Percentiles rank a stretch among this genome's conserved stretches.
Conservation (phyloP, 2,113 vertebrate genomes). For the Sciurus niger region DNA sequence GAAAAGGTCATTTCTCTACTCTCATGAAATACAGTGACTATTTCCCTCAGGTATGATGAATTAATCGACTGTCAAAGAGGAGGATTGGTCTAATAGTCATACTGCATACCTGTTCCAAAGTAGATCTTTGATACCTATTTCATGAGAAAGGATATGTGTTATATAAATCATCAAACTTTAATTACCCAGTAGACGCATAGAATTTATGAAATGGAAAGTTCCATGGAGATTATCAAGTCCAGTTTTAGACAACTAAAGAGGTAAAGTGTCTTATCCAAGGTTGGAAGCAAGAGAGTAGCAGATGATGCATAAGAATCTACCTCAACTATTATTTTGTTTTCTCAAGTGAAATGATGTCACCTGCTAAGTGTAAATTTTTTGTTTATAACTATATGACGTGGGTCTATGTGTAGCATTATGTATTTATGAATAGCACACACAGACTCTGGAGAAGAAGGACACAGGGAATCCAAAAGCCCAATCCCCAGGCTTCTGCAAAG, state of each 20-base stretch:
- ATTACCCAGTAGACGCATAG: neutral
- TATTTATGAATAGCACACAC: neutral
- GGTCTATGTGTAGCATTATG: neutral
- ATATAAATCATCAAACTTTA: slow-evolving; percentile 1
- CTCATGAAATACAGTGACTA: slow-evolving; percentile 58
- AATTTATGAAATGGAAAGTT: slow-evolving; percentile 35
- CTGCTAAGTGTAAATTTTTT: neutral
- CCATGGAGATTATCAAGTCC: neutral
- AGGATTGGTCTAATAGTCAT: neutral
- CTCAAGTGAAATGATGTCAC: neutral
- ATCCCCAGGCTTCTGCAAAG: neutral
- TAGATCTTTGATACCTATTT: slow-evolving; percentile 26
- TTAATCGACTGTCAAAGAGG: neutral
- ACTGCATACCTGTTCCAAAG: slow-evolving; percentile 25
- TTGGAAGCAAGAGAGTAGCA: neutral
- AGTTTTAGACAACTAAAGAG: neutral
- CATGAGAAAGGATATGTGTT: neutral
- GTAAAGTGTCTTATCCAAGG: neutral
- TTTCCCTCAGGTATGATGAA: slow-evolving; percentile 44
- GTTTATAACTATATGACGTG: neutral
- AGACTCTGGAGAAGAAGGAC: neutral
- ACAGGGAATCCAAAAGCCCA: neutral
- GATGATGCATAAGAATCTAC: neutral
- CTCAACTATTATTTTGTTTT: neutral
- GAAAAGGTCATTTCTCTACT: slow-evolving; percentile 28